These are phyloP conservation scores for Darevskia nairensis DNA, from an alignment of 2,797 vertebrate species.

Conservation along the genomic window DNA sequence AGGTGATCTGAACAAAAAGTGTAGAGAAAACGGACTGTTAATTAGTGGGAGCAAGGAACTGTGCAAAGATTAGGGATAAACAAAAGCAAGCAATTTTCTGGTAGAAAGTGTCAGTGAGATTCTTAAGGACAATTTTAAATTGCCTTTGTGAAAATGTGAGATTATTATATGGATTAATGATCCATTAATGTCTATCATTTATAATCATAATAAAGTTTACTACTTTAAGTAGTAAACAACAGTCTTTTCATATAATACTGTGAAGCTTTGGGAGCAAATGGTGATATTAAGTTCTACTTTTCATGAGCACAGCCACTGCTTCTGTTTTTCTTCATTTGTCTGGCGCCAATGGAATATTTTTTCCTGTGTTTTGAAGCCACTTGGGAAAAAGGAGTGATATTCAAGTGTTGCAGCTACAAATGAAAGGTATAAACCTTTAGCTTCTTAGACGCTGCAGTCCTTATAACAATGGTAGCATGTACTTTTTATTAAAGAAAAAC, in stretches of 20 bases:
- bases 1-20: conserved; percentile 61
- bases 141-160: conserved; percentile 54
- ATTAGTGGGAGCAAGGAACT: conserved; percentile 53
- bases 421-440: too few relatives aligned
- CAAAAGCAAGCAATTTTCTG: conserved; percentile 61
- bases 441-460: too few relatives aligned
- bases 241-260: conserved; percentile 25
- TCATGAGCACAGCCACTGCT: neutral
- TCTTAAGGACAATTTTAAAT: conserved; percentile 59
- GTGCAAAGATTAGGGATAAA: conserved; percentile 62
- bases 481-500: too few relatives aligned
- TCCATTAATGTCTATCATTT: conserved; percentile 61
- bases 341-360: neutral
- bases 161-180: conserved; percentile 65
- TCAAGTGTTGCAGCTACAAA: too few relatives aligned
- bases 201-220: conserved; percentile 66
- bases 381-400: too few relatives aligned
- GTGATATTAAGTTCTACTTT: conserved; percentile 7
- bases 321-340: neutral
- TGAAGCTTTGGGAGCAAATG: conserved; percentile 31
- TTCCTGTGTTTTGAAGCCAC: neutral
- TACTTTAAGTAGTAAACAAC: conserved; percentile 44
- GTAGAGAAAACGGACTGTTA: conserved; percentile 59
- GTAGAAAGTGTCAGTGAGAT: conserved; percentile 49
- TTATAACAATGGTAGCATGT: too few relatives aligned